Base-by-base conservation (phyloP, 2,888 invertebrate species). In the Ethmia dodecea region DNA sequence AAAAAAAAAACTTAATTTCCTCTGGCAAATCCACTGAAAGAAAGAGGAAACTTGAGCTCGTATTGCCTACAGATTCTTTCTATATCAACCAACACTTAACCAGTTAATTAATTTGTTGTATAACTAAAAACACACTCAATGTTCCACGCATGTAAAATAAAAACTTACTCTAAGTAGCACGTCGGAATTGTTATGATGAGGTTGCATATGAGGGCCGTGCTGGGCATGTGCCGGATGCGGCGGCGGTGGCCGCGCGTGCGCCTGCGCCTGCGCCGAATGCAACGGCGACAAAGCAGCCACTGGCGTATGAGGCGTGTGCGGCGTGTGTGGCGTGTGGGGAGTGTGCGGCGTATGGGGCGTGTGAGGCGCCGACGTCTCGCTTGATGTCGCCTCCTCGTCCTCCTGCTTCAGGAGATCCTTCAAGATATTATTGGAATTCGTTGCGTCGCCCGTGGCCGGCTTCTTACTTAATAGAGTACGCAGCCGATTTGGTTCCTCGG, bases 391-490 rank as follows among this genome's bases (percentile, higher is more conserved):
- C 40, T 81, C 84, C 52, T 86, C 86, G 49, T 86, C 86, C 43
- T 83, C 81, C 54, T 81, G 78, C 51, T 83, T 79, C 34, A 86
- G 52, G 43, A 86, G 55, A 38, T 76, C 78, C 51, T 81, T 84
- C 33, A 86, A 47, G 28, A 86, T 80, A 6, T 71, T 76, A 47
- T 83, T 78, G 43, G 69, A 61, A 61, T 72, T 67, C 47, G 72
- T 47, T 26, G 44, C 48, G 10, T 49, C 49, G 24, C 60, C 61
- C 38, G 88, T 80, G 40, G 74, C 75, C 66, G 77, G 68, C 76
- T 87, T 87, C 51, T 78, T 77, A 52, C 88, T 90, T 44, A 92
- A 79, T 37, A 92, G 74, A 51, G 83, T 81, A 29, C 92, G 83
- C 52, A 92, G 73, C 40, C 89, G 84, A 43, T 83, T 88, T 1